Evolutionary conservation across 1,140 invertebrate genomes (phyloP).

Genomic region (Drosophila quadrilineata): DNA sequence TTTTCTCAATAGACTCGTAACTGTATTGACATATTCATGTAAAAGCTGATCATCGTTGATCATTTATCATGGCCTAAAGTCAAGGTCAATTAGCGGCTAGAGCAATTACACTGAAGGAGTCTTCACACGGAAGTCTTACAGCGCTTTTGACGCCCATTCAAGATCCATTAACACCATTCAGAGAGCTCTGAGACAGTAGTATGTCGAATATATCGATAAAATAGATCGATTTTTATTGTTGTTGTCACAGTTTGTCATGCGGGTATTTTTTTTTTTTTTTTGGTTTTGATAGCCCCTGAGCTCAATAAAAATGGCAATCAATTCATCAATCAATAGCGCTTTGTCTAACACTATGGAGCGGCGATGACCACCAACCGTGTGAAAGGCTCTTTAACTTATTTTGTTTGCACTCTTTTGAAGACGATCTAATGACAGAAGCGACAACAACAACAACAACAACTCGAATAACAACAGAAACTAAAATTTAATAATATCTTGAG

Average conservation of each 20-base stretch:
- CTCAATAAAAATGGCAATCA: constrained; percentile 59
- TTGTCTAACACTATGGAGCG: constrained; percentile 43
- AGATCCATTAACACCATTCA: constrained; percentile 20
- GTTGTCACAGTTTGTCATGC: constrained; percentile 45
- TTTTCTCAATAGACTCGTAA: not conserved
- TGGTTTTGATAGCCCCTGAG: constrained; percentile 45
- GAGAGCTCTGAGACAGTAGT: not conserved
- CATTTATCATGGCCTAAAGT: constrained; percentile 23
- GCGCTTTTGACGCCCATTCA: constrained; percentile 23
- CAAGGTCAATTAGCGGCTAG: constrained; percentile 15
- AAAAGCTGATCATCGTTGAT: no score
- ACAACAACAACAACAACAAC: constrained; percentile 3
- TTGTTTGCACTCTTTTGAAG: constrained; percentile 64
- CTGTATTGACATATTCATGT: not conserved
- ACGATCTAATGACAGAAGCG: constrained; percentile 30
- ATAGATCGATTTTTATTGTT: constrained; percentile 3
- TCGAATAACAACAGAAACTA: not conserved
- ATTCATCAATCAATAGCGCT: constrained; percentile 64
- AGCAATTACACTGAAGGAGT: constrained; percentile 28
- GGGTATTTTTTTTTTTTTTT: no score
- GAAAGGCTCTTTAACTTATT: constrained; percentile 54
- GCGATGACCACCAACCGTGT: constrained; percentile 30
- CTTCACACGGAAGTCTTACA: constrained; percentile 39
- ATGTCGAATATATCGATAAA: constrained; percentile 21
- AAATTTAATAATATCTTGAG: constrained; percentile 5